phyloP scores from a whole-genome alignment of 2,888 invertebrate genomes.

The Agrochola litura region DNA sequence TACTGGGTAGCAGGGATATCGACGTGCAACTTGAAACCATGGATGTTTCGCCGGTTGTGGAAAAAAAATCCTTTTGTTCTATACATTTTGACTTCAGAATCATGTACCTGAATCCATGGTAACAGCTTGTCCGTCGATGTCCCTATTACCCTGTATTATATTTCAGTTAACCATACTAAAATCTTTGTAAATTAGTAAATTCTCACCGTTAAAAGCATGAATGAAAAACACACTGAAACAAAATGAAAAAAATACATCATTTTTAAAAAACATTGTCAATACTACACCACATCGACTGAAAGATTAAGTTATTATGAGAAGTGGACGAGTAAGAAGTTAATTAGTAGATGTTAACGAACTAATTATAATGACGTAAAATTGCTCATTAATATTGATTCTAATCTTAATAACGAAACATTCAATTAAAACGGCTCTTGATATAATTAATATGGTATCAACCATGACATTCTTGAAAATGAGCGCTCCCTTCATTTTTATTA shows the following conservation, averaged over 20 bases:
- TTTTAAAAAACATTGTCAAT: conserved; percentile 30
- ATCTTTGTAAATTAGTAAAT: background rate
- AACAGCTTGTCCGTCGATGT: too few species aligned
- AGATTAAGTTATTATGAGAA: background rate
- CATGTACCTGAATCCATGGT: too few species aligned
- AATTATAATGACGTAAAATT: conserved; percentile 1
- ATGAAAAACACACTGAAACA: background rate
- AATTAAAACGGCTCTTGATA: conserved; percentile 12
- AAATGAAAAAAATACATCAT: background rate
- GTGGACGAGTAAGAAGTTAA: background rate
- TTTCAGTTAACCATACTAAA: background rate
- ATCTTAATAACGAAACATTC: conserved; percentile 11
- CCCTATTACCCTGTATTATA: background rate
- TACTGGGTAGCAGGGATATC: too few species aligned
- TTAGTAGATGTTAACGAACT: conserved; percentile 33
- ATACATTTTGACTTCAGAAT: too few species aligned
- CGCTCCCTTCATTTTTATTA: background rate
- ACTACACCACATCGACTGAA: background rate
- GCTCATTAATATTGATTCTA: conserved; percentile 14
- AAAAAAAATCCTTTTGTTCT: too few species aligned
- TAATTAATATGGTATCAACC: background rate
- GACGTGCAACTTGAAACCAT: too few species aligned
- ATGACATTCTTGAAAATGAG: background rate
- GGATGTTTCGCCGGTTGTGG: background rate
- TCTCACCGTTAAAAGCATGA: background rate